Evolutionary conservation across 2,797 vertebrate genomes (phyloP), one percentile per base, ranked within the genome.

Genomic region (Simalia tracyae): DNA sequence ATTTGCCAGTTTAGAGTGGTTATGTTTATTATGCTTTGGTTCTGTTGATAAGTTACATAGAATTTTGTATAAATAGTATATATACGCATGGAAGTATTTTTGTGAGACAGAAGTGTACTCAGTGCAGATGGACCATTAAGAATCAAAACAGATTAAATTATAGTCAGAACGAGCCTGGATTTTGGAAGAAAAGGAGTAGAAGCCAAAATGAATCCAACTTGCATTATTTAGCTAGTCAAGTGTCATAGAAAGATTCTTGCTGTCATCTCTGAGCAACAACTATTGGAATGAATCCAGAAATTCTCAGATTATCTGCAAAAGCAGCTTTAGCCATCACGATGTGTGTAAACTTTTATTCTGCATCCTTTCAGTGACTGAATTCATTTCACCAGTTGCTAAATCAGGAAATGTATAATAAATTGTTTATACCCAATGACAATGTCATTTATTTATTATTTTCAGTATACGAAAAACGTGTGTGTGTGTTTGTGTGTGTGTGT

Each of bases 381-480:
- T 95, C 76, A 88, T 96, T 94, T 94, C 93, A 87, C 63, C 89
- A 91, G 96, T 97, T 95, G 90, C 93, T 96, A 96, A 96, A 95
- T 86, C 92, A 95, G 95, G 95, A 96, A 95, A 93, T 96, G 95
- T 96, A 96, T 96, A 95, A 94, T 95, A 96, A 96, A 95, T 95
- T 89, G 89, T 92, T 57, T 91, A 94, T 96, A 96, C 96, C 96
- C 93, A 94, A 93, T 92, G 91, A 94, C 97, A 97, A 96, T 95
- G 95, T 97, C 93, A 97, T 96, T 96, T 97, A 97, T 97, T 96
- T 96, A 97, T 97, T 96, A 93, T 96, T 97, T 96, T 95, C 93
- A 92, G 89, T 90, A 93, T 94, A 92, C 91, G 81, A 88, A 94
- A 95, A 88, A 94, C 88, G 86, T 93, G 90, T 50, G 60, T 88